Conservation (phyloP, 1,140 invertebrate genomes). For the Paracyclopina nana region DNA sequence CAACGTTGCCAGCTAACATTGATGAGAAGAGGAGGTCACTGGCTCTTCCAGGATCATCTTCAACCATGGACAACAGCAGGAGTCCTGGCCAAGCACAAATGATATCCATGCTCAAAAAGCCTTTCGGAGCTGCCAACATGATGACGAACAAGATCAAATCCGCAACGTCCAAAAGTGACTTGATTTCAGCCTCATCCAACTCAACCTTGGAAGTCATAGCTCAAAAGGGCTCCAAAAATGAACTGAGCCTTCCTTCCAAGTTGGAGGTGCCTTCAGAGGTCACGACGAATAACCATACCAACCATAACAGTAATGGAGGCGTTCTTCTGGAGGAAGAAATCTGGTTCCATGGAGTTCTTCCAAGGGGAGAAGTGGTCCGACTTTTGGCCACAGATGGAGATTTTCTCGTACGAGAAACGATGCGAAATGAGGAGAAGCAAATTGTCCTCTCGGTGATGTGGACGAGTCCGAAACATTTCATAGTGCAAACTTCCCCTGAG, state of each 20-base stretch:
- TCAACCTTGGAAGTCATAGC: too few species aligned
- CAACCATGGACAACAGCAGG: slow-evolving; percentile 28
- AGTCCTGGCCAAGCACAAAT: slow-evolving; percentile 18
- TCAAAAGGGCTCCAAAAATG: too few species aligned
- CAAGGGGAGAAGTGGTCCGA: slow-evolving; percentile 81
- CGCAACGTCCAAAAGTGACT: not conserved
- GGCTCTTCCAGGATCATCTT: too few species aligned
- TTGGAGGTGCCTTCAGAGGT: not conserved
- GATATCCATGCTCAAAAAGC: slow-evolving; percentile 37
- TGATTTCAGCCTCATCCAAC: not conserved
- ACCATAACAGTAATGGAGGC: not conserved
- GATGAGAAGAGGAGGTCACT: too few species aligned
- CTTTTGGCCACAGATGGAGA: slow-evolving; percentile 71
- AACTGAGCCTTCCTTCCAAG: not conserved
- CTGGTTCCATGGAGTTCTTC: slow-evolving; percentile 93
- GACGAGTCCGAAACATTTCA: slow-evolving; percentile 88
- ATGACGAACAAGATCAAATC: not conserved
- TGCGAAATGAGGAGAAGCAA: slow-evolving; percentile 26
- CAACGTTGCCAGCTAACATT: not conserved
- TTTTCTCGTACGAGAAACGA: slow-evolving; percentile 82
- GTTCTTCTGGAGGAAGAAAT: slow-evolving; percentile 45
- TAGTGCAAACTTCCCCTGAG: slow-evolving; percentile 82
- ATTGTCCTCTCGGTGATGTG: slow-evolving; percentile 86
- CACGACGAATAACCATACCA: not conserved
- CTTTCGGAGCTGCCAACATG: slow-evolving; percentile 33